A percentile compares a stretch with the other conserved stretches of the same genome.
Conservation (phyloP, 2,888 invertebrate genomes). For the Cephus runcator region DNA sequence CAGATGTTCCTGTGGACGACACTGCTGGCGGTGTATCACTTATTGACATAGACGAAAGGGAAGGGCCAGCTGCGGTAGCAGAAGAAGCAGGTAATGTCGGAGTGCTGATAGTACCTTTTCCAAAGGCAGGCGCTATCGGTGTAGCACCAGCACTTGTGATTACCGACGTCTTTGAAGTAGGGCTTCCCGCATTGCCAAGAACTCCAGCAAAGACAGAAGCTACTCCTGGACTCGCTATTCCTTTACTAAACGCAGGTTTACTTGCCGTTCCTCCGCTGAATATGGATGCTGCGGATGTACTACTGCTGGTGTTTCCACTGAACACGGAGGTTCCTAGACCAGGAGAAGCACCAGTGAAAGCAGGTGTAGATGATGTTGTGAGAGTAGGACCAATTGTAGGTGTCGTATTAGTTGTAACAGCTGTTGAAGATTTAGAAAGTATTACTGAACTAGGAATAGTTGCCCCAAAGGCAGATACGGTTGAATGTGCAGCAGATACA, state of each 20-base stretch:
- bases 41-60: slow-evolving; percentile 8
- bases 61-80: slow-evolving; percentile 18
- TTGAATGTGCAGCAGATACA: neutral
- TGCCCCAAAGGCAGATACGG: neutral
- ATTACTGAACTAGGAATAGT: neutral
- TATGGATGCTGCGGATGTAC: slow-evolving; percentile 17
- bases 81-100: slow-evolving; percentile 15
- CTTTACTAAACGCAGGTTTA: neutral
- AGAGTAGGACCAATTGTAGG: slow-evolving; percentile 18
- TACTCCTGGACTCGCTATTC: neutral
- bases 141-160: slow-evolving; percentile 1
- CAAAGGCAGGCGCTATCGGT: slow-evolving; percentile 22
- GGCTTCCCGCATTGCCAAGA: neutral
- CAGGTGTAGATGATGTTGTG: neutral
- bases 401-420: slow-evolving; percentile 12
- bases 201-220: neutral
- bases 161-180: neutral
- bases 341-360: slow-evolving; percentile 14
- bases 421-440: neutral
- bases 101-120: slow-evolving; percentile 3
- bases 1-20: neutral
- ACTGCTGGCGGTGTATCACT: neutral
- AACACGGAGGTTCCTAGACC: slow-evolving; percentile 2
- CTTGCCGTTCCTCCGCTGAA: slow-evolving; percentile 13
- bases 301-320: neutral